Base-by-base conservation (phyloP, 2,888 invertebrate species). In the Catonia carolina region DNA sequence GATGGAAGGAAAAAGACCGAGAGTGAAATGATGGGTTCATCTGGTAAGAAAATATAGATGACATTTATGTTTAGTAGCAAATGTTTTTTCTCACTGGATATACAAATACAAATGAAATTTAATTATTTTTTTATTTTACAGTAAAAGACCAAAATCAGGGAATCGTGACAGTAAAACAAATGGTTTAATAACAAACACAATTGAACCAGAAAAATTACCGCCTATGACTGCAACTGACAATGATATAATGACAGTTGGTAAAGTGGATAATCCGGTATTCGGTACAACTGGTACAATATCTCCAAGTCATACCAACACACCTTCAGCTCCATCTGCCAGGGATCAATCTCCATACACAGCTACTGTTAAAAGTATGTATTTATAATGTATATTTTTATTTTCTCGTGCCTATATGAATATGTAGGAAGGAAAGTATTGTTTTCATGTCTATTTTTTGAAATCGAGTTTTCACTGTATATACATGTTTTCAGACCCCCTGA, bases 331-430 rank as follows among this genome's bases (percentile, higher is more conserved):
- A 23, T 59, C 52, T 41, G 61, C 23, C 4, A 42, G 58, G 27
- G 37, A 47, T 27, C 56, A 62, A 42, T 59, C 67, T 36, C 66
- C 69, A n/a, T 75, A 79, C 65, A 78, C 77, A 36, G 77, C 78
- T 22, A 79, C 79, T 2, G 77, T 80, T 58, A 78, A 79, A 75
- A 80, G 80, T 80, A 71, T 72, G 72, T 69, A 61, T 23, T 55
- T 35, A n/a, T n/a, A n/a, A n/a, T n/a, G 18, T 18, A n/a, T 27
- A 17, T 35, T 55, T 23, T 12, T 49, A 37, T 53, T 56, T 27
- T 27, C 27, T n/a, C n/a, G n/a, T n/a, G n/a, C n/a, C n/a, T n/a
- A n/a, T n/a, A n/a, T n/a, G n/a, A n/a, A n/a, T n/a, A n/a, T n/a
- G n/a, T n/a, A n/a, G n/a, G n/a, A n/a, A n/a, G n/a, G n/a, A n/a